Percentiles rank a stretch among this genome's conserved stretches.
Conservation (phyloP, 2,113 vertebrate genomes). For the Petrocephalus microphthalmus region DNA sequence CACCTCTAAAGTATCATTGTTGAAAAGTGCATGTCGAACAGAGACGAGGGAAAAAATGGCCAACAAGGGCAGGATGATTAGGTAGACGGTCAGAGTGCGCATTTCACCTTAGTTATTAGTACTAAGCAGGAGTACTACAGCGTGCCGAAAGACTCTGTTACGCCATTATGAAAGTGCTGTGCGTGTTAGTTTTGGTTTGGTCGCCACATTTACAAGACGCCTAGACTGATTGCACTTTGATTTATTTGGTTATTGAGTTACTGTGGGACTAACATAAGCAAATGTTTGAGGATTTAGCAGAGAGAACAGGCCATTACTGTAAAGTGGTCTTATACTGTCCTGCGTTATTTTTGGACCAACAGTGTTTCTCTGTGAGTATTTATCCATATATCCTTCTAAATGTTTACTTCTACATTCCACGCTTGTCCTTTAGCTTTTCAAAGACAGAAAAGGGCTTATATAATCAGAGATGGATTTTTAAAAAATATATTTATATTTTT, state of each 20-base stretch:
- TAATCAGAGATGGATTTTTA: not conserved
- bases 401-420: not conserved
- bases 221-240: not conserved
- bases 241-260: not conserved
- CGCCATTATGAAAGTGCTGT: not conserved
- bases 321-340: not conserved
- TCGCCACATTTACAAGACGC: not conserved
- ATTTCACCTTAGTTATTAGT: not conserved
- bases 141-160: not conserved
- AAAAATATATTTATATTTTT: constrained; percentile 12
- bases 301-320: not conserved
- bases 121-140: not conserved
- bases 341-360: not conserved
- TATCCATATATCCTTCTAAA: not conserved
- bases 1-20: not conserved
- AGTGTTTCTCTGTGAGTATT: not conserved
- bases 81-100: not conserved
- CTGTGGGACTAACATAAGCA: not conserved
- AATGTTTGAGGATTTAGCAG: not conserved
- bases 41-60: not conserved
- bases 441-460: not conserved
- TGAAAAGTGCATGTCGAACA: not conserved
- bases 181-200: not conserved
- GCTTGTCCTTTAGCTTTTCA: not conserved
- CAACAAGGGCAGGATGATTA: not conserved